Evolutionary conservation across 2,888 invertebrate genomes (phyloP).

Genomic region (Cheilosia vernalis): DNA sequence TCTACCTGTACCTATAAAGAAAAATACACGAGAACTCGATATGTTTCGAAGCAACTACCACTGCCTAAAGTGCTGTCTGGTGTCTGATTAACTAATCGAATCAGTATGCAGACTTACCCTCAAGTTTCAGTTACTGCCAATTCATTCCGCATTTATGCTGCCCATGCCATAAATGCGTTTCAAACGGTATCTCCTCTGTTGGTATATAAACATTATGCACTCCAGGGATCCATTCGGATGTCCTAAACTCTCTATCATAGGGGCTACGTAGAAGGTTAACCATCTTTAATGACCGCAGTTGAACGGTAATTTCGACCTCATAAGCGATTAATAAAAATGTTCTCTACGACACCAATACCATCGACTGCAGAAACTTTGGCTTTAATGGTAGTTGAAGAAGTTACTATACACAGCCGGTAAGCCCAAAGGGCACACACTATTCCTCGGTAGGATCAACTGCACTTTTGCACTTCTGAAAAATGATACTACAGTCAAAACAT

Average conservation of each 20-base stretch:
- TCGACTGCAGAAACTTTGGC: conserved; percentile 29
- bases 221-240: conserved; percentile 21
- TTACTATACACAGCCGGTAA: conserved; percentile 36
- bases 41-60: no score
- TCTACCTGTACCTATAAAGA: no score
- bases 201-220: background rate
- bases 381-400: conserved; percentile 60
- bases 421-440: conserved; percentile 42
- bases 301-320: conserved; percentile 53
- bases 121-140: no score
- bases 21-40: no score
- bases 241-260: conserved; percentile 1
- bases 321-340: conserved; percentile 62
- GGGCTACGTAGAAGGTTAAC: conserved; percentile 34
- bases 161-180: conserved; percentile 17
- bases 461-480: conserved; percentile 54
- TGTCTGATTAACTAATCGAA: no score
- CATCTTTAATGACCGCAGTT: conserved; percentile 50
- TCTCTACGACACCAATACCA: conserved; percentile 34
- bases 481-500: conserved; percentile 62
- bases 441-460: conserved; percentile 38
- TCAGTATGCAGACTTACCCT: no score
- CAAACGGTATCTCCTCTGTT: conserved; percentile 3
- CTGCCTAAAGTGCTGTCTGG: no score
- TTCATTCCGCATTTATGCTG: background rate